These are phyloP conservation scores for Notolepis coatsorum DNA, from an alignment of 2,797 vertebrate species.

Conservation along the genomic window DNA sequence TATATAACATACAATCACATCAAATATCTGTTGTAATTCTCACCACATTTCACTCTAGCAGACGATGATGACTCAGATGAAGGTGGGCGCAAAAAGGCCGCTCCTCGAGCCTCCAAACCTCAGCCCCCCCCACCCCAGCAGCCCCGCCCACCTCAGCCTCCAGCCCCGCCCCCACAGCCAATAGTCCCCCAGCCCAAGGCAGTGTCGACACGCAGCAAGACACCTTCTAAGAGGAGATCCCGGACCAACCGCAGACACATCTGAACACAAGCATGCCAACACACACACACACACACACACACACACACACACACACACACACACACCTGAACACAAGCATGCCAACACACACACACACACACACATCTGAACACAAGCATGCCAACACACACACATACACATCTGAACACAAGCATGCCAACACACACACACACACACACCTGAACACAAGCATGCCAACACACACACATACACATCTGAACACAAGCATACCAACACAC, in stretches of 20 bases:
- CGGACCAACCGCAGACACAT: slow-evolving; percentile 59
- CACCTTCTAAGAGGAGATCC: slow-evolving; percentile 51
- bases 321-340: too few species aligned
- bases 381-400: too few species aligned
- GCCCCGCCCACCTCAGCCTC: slow-evolving; percentile 12
- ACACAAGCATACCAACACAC: too few species aligned
- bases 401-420: too few species aligned
- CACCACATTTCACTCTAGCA: slow-evolving; percentile 39
- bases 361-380: too few species aligned
- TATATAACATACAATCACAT: background rate
- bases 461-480: too few species aligned
- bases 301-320: background rate
- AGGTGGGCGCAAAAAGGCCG: slow-evolving; percentile 38
- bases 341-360: too few species aligned
- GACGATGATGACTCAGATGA: slow-evolving; percentile 63
- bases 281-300: background rate
- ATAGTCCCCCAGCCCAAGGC: slow-evolving; percentile 20
- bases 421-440: too few species aligned
- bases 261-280: background rate
- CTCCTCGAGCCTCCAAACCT: slow-evolving; percentile 37
- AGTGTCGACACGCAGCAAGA: slow-evolving; percentile 31
- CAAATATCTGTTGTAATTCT: background rate
- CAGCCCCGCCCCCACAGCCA: slow-evolving; percentile 33
- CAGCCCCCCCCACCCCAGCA: slow-evolving; percentile 5
- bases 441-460: too few species aligned